Evolutionary conservation across 2,113 vertebrate species (phyloP).

Genomic region (Phalacrocorax brasilianus): DNA sequence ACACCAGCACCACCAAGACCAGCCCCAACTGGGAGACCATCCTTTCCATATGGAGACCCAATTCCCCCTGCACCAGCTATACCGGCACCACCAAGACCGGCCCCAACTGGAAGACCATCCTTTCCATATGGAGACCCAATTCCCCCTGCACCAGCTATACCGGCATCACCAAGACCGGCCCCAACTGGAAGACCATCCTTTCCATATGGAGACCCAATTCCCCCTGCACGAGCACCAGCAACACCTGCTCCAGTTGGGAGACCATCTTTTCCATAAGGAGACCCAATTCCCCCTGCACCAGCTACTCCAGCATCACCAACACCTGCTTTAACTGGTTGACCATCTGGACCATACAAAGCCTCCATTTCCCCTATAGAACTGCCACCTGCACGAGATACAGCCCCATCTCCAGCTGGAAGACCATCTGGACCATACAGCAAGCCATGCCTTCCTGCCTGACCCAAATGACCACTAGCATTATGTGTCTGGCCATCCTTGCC

Average conservation of each 20-base stretch:
- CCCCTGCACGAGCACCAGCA: neutral
- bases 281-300: accelerated
- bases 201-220: accelerated
- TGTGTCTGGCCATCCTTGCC: neutral
- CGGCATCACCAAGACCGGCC: accelerated
- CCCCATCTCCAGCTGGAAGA: neutral
- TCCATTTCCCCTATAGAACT: neutral
- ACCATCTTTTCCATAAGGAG: neutral
- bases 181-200: neutral
- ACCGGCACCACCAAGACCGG: neutral
- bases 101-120: neutral
- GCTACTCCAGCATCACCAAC: neutral
- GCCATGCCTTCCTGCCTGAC: neutral
- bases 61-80: too few relatives aligned
- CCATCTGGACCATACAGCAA: neutral
- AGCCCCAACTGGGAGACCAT: neutral
- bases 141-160: neutral
- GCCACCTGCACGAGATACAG: neutral
- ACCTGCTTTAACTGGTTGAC: neutral
- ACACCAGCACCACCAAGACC: too few relatives aligned
- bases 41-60: neutral
- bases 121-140: neutral
- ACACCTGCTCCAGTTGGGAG: accelerated
- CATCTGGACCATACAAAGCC: neutral
- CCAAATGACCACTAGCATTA: neutral